Base-by-base conservation (phyloP, 2,797 vertebrate species). In the Enteromius trimaculatus region DNA sequence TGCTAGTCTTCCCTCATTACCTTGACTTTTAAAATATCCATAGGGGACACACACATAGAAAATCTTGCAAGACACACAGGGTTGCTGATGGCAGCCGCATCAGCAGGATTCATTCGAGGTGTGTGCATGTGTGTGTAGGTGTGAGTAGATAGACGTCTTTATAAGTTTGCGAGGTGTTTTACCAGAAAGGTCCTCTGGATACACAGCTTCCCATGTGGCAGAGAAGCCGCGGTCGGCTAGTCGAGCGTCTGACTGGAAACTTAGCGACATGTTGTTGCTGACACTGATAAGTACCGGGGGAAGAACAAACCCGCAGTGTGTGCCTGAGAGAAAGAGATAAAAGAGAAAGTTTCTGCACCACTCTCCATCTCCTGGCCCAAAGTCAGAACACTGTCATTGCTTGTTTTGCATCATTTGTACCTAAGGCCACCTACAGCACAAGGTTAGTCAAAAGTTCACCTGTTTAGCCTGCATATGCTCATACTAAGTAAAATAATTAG, bases 111-210 rank as follows among this genome's bases (percentile, higher is more conserved):
- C 4, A 77, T 37, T 14, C n/a, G 53, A 66, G 58, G 81, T 87
- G 62, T 78, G 66, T 76, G 53, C 71, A 72, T 34, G 62, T 51
- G 68, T 68, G 79, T 77, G 39, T 66, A 70, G 55, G 75, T 80
- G 37, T 81, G 66, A 78, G 66, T 39, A 64, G 23, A 69, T 49
- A 64, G 39, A 79, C 55, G 21, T 23, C 44, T 53, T 77, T 76
- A 80, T 75, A 13, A 62, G 60, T 77, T 53, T 84, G 72, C 47
- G 71, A 85, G 70, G 53, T 77, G 84, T 31, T 34, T 87, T 92
- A 95, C 95, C 95, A 89, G 90, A 70, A 53, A 95, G 92, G 85
- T 96, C 95, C 81, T 95, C 94, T 21, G 93, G 93, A 87, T 94
- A 92, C 66, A 94, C 93, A 6, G 93, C 94, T 85, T 95, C 93